A percentile compares a stretch with the other conserved stretches of the same genome.
Evolutionary conservation across 2,888 invertebrate genomes (phyloP).

Genomic region (Thecocarcelia acutangulata): DNA sequence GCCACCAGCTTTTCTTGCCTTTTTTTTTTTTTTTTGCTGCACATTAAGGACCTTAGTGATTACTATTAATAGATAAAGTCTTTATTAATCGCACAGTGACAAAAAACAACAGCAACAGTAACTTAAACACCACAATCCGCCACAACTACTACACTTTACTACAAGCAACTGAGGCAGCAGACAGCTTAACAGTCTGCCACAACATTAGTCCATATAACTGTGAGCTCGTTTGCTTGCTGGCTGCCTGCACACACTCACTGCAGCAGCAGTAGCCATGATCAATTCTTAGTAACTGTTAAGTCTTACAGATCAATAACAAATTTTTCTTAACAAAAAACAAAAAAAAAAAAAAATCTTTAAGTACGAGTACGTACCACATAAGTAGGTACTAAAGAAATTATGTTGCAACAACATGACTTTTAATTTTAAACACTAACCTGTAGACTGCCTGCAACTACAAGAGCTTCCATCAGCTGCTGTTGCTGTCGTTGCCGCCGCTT

Average conservation of each 20-base stretch:
- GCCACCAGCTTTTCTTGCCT: constrained; percentile 47
- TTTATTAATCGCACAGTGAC: constrained; percentile 68
- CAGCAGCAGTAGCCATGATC: constrained; percentile 61
- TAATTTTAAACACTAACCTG: constrained; percentile 21
- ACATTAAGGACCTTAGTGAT: constrained; percentile 71
- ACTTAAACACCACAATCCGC: constrained; percentile 43
- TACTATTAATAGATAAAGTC: constrained; percentile 78
- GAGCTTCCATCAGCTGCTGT: constrained; percentile 10
- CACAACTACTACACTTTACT: constrained; percentile 17
- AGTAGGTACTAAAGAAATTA: constrained; percentile 56
- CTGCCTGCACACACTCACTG: constrained; percentile 56
- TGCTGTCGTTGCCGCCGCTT: constrained; percentile 38
- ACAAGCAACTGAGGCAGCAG: constrained; percentile 53
- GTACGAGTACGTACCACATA: constrained; percentile 18
- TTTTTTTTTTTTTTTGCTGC: constrained; percentile 36
- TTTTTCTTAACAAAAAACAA: constrained; percentile 42
- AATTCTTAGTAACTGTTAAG: constrained; percentile 67
- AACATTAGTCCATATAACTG: constrained; percentile 55
- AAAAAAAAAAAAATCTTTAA: constrained; percentile 9
- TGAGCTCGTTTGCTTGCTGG: constrained; percentile 15
- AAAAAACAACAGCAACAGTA: constrained; percentile 39
- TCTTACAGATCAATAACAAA: constrained; percentile 69
- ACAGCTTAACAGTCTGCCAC: constrained; percentile 28
- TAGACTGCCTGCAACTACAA: not conserved
- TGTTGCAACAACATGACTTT: constrained; percentile 68